Conservation (phyloP, 2,113 vertebrate genomes). For the Pluvianellus socialis region DNA sequence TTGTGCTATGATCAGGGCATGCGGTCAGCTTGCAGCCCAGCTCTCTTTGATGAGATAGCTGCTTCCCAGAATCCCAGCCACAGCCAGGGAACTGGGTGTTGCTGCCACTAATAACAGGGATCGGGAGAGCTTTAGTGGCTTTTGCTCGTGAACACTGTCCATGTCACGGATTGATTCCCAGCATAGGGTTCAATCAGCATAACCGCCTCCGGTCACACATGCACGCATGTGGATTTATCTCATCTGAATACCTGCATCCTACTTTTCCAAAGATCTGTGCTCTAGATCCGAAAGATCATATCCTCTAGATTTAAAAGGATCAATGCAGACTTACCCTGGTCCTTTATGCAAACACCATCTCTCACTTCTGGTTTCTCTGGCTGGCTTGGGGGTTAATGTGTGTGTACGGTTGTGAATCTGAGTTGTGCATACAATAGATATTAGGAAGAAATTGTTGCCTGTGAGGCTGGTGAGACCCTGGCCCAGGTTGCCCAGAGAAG, state of each 20-base stretch:
- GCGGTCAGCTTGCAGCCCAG: not conserved
- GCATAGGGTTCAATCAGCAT: no score
- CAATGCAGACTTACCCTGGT: not conserved
- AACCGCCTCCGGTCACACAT: not conserved
- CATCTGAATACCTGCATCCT: not conserved
- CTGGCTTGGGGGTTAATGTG: not conserved
- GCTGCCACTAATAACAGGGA: not conserved
- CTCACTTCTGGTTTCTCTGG: not conserved
- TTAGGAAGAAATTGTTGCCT: not conserved
- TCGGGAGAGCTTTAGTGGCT: not conserved
- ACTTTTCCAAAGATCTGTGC: not conserved
- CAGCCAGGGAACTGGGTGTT: not conserved
- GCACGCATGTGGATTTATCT: not conserved
- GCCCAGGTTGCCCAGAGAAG: not conserved
- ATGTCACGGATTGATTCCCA: not conserved
- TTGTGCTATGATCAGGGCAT: not conserved
- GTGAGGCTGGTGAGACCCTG: rapidly evolving
- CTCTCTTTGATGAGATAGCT: not conserved
- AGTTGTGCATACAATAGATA: not conserved
- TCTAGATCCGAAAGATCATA: not conserved
- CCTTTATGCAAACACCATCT: not conserved
- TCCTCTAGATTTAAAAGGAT: not conserved
- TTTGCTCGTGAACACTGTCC: not conserved
- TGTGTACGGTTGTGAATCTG: not conserved
- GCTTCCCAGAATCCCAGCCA: not conserved